Evolutionary conservation across 2,113 vertebrate species (phyloP).

Genomic region (Tricholaema leucomelas): DNA sequence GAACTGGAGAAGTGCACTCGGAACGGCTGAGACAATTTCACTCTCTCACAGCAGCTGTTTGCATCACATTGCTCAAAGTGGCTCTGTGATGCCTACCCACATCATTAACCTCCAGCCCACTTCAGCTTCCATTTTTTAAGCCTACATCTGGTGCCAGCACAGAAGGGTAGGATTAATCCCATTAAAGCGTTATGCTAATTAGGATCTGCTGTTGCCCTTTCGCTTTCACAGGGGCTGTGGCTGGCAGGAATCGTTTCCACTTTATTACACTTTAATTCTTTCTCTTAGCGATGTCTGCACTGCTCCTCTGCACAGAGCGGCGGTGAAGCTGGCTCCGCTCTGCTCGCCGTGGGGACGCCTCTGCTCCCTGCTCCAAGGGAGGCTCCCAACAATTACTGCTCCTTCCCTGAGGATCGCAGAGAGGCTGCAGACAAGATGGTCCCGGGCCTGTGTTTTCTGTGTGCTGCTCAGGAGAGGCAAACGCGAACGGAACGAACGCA

Average conservation of each 20-base stretch:
- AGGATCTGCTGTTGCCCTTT: slow-evolving; percentile 28
- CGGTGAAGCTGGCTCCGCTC: too few species aligned
- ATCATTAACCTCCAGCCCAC: slow-evolving; percentile 14
- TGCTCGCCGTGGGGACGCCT: not conserved
- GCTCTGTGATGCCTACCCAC: not conserved
- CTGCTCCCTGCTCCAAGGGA: not conserved
- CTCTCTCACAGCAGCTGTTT: not conserved
- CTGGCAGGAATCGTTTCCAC: slow-evolving; percentile 5
- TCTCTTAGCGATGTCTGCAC: not conserved
- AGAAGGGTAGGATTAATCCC: slow-evolving; percentile 12
- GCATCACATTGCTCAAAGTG: not conserved
- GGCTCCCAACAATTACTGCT: not conserved
- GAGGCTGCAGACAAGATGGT: not conserved
- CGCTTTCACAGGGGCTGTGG: not conserved
- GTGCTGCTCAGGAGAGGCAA: not conserved
- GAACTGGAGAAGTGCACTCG: not conserved
- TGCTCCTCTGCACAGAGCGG: not conserved
- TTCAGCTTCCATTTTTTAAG: slow-evolving; percentile 17
- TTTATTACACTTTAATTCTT: not conserved
- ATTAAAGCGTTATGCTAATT: slow-evolving; percentile 15
- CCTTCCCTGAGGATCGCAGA: not conserved
- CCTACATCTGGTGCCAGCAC: not conserved
- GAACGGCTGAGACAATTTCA: not conserved
- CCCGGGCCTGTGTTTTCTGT: not conserved
- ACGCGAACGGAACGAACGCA: not conserved